phyloP scores from a whole-genome alignment of 1,140 invertebrate species.

The Dreissena rostriformis region DNA sequence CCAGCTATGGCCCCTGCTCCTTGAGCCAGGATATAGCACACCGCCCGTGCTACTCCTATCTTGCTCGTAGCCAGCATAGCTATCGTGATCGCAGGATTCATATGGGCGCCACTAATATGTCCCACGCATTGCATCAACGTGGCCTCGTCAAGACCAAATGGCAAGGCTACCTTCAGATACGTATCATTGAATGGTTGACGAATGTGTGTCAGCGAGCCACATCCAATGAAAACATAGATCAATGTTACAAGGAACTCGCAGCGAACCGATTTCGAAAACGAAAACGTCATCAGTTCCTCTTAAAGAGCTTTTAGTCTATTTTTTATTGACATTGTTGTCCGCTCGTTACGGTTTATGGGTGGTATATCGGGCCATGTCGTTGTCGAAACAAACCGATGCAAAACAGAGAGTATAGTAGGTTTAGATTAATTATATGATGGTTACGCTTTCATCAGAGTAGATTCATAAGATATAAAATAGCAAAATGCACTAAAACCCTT shows the following conservation, averaged over 20 bases:
- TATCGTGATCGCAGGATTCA: slow-evolving; percentile 78
- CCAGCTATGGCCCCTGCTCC: slow-evolving; percentile 73
- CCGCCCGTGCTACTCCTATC: slow-evolving; percentile 87
- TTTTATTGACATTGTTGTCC: slow-evolving; percentile 54
- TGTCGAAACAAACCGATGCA: no score
- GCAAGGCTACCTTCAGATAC: slow-evolving; percentile 87
- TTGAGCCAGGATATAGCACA: slow-evolving; percentile 83
- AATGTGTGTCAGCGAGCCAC: slow-evolving; percentile 60
- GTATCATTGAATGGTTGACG: slow-evolving; percentile 21
- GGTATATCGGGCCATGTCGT: no score
- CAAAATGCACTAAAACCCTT: no score
- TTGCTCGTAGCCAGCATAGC: slow-evolving; percentile 86
- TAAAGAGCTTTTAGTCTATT: slow-evolving; percentile 36
- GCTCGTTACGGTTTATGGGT: no score
- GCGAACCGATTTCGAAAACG: slow-evolving; percentile 69
- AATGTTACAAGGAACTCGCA: slow-evolving; percentile 70
- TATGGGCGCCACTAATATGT: slow-evolving; percentile 78
- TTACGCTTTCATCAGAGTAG: no score
- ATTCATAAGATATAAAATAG: no score
- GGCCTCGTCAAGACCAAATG: slow-evolving; percentile 94
- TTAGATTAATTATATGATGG: no score
- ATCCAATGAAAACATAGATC: slow-evolving; percentile 69
- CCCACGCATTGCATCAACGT: slow-evolving; percentile 82
- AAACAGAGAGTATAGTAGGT: no score
- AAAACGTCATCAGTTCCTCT: slow-evolving; percentile 81